These are phyloP conservation scores for Digitonthophagus gazella DNA, from an alignment of 2,888 invertebrate species.

Conservation along the genomic window DNA sequence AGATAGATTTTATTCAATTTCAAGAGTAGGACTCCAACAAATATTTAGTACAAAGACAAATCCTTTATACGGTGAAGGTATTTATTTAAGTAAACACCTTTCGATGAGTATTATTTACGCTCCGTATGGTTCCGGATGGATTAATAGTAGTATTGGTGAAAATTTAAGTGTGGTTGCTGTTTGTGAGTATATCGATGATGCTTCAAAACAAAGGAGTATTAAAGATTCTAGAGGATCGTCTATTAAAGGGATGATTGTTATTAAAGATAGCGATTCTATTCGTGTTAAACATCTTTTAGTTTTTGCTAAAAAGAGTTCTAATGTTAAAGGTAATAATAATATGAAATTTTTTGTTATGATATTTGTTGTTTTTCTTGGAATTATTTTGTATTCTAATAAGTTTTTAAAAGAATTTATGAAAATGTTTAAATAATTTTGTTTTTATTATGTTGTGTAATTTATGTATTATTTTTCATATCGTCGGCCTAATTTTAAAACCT, in stretches of 20 bases:
- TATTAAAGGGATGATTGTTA: slow-evolving; percentile 64
- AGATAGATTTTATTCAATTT: slow-evolving; percentile 78
- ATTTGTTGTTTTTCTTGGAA: neutral
- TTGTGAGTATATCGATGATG: slow-evolving; percentile 76
- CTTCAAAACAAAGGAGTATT: slow-evolving; percentile 56
- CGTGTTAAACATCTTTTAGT: slow-evolving; percentile 74
- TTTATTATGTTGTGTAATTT: neutral
- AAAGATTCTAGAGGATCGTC: slow-evolving; percentile 19
- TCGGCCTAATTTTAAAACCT: too few relatives aligned
- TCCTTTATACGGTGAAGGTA: slow-evolving; percentile 68
- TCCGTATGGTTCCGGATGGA: slow-evolving; percentile 73
- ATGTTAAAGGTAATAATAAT: neutral
- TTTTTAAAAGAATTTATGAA: slow-evolving; percentile 1
- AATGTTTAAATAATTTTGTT: neutral
- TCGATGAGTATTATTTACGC: slow-evolving; percentile 70
- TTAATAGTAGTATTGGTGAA: slow-evolving; percentile 71
- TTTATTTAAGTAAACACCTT: slow-evolving; percentile 74
- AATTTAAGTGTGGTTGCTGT: slow-evolving; percentile 74
- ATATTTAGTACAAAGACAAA: slow-evolving; percentile 59
- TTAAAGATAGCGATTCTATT: slow-evolving; percentile 73
- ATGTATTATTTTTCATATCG: neutral
- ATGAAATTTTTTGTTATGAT: neutral
- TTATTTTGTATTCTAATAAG: neutral
- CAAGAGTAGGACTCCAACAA: slow-evolving; percentile 74
- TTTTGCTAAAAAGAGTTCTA: slow-evolving; percentile 50